Conservation (phyloP, 1,140 invertebrate genomes). For the Trissolcus basalis region DNA sequence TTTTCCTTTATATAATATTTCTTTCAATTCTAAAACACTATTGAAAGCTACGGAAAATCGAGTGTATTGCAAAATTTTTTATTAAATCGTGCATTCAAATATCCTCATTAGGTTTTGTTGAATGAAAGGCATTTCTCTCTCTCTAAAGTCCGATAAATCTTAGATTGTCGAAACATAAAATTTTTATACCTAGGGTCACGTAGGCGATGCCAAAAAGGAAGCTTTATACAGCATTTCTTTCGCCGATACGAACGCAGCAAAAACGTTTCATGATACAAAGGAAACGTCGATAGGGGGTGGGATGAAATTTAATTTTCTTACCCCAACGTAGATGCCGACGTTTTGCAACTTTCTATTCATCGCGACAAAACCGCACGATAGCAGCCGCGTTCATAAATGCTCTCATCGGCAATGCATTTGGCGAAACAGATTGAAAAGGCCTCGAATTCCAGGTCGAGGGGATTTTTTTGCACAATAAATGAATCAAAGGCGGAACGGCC, state of each 20-base stretch:
- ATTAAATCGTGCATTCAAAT: slow-evolving; percentile 30
- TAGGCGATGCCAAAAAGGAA: slow-evolving; percentile 37
- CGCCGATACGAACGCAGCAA: slow-evolving; percentile 37
- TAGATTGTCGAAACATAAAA: slow-evolving; percentile 29
- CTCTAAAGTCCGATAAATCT: slow-evolving; percentile 13
- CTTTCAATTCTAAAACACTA: no score
- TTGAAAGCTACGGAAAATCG: no score
- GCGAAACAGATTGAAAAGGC: slow-evolving; percentile 51
- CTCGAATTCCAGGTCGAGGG: slow-evolving; percentile 43
- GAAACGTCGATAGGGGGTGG: slow-evolving; percentile 9
- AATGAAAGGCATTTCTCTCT: background rate
- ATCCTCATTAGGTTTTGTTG: slow-evolving; percentile 10
- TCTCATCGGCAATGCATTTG: slow-evolving; percentile 45
- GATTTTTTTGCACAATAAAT: slow-evolving; percentile 55
- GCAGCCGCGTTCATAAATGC: slow-evolving; percentile 51
- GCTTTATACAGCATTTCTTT: slow-evolving; percentile 55
- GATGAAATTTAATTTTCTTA: slow-evolving; percentile 59
- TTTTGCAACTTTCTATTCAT: slow-evolving; percentile 56
- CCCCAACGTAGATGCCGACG: slow-evolving; percentile 34
- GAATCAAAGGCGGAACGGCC: slow-evolving; percentile 60
- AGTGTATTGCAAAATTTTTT: no score
- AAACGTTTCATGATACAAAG: slow-evolving; percentile 52
- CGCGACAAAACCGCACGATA: slow-evolving; percentile 56
- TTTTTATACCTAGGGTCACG: slow-evolving; percentile 22
- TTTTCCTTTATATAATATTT: no score